phyloP scores from a whole-genome alignment of 1,140 invertebrate species.

The Goniozus legneri region DNA sequence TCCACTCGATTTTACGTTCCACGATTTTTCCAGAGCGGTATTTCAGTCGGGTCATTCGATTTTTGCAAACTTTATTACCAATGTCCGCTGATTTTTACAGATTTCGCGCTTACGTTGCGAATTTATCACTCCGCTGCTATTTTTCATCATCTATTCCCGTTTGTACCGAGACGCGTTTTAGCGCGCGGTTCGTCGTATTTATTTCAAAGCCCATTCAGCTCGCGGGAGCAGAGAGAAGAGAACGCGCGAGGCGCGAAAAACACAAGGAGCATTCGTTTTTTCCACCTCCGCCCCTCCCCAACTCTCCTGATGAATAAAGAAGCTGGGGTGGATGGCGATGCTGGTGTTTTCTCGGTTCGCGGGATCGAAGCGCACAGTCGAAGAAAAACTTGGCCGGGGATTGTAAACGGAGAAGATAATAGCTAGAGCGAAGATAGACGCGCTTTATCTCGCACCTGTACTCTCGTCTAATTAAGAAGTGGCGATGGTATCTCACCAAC shows the following conservation, averaged over 20 bases:
- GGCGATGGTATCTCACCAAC: background rate
- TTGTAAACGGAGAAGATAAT: constrained; percentile 4
- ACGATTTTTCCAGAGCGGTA: no score
- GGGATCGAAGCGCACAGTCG: constrained; percentile 20
- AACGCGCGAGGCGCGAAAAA: constrained; percentile 17
- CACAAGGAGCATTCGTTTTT: constrained; percentile 7
- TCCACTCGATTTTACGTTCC: no score
- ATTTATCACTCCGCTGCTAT: no score
- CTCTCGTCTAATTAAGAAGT: constrained; percentile 20
- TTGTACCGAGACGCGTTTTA: constrained; percentile 2
- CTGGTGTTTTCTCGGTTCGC: no score
- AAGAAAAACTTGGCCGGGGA: constrained; percentile 6
- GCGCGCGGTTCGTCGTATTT: constrained; percentile 11
- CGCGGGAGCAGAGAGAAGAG: constrained; percentile 2
- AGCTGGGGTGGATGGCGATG: constrained; percentile 2
- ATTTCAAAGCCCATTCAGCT: constrained; percentile 17
- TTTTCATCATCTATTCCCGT: no score
- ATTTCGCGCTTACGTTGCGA: no score
- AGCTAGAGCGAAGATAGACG: constrained; percentile 15
- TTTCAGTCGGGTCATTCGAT: no score
- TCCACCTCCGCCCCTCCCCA: no score
- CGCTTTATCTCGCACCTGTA: constrained; percentile 22
- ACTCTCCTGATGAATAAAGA: constrained; percentile 24
- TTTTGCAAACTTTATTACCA: no score
- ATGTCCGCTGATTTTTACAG: no score